phyloP scores from a whole-genome alignment of 2,113 vertebrate species.

The Pseudorectes ferrugineus region DNA sequence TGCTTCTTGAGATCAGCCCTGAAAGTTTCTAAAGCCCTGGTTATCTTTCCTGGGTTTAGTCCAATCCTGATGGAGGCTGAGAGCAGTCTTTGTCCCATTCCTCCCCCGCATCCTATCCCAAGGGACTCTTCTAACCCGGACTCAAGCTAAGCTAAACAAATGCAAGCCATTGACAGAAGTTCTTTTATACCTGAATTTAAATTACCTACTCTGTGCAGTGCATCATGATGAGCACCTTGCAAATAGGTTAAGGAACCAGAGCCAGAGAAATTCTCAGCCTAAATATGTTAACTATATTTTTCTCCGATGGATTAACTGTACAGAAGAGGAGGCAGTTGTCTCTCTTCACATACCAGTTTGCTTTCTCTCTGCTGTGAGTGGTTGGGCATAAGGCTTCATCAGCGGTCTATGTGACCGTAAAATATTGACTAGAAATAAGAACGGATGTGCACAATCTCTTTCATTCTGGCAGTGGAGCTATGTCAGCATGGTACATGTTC shows the following conservation, averaged over 20 bases:
- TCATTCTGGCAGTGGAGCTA: neutral
- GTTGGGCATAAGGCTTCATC: neutral
- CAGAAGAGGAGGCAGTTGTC: neutral
- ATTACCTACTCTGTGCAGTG: neutral
- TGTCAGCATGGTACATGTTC: neutral
- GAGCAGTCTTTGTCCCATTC: neutral
- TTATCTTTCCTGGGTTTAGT: slow-evolving; percentile 15
- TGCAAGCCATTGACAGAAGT: neutral
- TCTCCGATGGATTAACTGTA: neutral
- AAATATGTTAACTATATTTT: neutral
- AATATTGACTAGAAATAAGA: neutral
- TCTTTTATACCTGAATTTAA: neutral
- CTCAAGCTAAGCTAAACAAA: neutral
- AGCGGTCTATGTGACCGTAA: neutral
- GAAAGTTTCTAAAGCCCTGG: neutral
- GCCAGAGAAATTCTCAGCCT: neutral
- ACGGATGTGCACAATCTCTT: neutral
- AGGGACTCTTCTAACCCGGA: neutral
- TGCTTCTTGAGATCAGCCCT: neutral
- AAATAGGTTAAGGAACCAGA: neutral
- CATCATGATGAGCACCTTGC: neutral
- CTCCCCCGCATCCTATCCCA: neutral
- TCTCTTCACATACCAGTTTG: neutral
- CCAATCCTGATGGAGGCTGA: neutral
- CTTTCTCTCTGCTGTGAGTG: neutral